Percentiles rank a stretch among this genome's conserved stretches.
phyloP scores from a whole-genome alignment of 2,113 vertebrate genomes.

The Emydura subglobosa region DNA sequence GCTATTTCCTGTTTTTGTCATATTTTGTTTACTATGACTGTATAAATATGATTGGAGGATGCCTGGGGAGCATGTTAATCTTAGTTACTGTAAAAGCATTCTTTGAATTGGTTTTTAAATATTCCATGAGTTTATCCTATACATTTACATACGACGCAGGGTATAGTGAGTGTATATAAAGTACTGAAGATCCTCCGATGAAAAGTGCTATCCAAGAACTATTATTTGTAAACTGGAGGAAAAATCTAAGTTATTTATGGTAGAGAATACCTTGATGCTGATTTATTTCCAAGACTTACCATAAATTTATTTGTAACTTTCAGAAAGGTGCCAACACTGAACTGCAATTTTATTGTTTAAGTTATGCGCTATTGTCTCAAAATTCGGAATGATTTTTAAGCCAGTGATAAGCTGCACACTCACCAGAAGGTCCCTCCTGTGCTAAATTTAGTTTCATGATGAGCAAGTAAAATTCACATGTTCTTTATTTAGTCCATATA shows the following conservation, averaged over 20 bases:
- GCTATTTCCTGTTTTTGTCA: background rate
- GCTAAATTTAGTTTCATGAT: slow-evolving; percentile 74
- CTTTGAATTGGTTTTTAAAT: background rate
- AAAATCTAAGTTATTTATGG: background rate
- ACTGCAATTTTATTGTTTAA: background rate
- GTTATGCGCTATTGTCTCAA: background rate
- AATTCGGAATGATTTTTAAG: background rate
- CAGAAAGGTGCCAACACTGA: background rate
- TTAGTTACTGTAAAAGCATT: background rate
- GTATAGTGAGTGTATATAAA: background rate
- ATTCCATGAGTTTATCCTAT: background rate
- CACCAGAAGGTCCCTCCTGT: background rate
- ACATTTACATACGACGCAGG: background rate
- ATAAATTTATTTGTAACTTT: background rate
- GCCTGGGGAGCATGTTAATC: background rate
- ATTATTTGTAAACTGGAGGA: background rate
- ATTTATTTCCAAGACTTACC: background rate
- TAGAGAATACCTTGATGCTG: rapidly evolving
- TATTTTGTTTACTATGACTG: background rate
- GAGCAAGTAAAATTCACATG: slow-evolving; percentile 80
- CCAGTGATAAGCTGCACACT: background rate
- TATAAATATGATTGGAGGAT: background rate
- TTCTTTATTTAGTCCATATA: slow-evolving; percentile 86
- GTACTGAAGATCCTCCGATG: background rate
- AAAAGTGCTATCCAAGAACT: background rate